Evolutionary conservation across 1,140 invertebrate species (phyloP).

Genomic region (Cepaea nemoralis): DNA sequence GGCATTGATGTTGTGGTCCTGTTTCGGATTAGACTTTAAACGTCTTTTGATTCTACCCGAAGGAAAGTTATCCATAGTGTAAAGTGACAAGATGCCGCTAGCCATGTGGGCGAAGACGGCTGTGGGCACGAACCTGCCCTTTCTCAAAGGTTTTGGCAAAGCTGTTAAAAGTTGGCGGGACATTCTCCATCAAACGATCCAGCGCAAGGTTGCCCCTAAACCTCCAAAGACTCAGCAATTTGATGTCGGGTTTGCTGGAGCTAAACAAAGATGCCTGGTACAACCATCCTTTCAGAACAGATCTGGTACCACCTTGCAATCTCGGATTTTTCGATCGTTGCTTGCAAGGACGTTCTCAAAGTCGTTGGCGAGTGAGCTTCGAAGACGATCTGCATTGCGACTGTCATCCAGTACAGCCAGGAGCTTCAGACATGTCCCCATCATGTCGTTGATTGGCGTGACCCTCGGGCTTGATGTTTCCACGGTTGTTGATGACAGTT

Average conservation of each 20-base stretch:
- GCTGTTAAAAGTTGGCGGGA: constrained; percentile 28
- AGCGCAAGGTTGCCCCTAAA: background rate
- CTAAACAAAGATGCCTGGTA: constrained; percentile 15
- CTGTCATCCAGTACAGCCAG: background rate
- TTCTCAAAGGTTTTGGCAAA: constrained; percentile 23
- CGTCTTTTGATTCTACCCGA: background rate
- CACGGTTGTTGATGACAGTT: background rate
- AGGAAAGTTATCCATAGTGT: background rate
- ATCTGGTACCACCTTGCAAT: background rate
- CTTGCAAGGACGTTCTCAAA: constrained; percentile 21
- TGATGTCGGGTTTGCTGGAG: background rate
- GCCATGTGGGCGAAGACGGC: constrained; percentile 26
- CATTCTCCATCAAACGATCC: background rate
- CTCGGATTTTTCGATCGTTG: constrained; percentile 20
- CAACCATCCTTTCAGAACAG: background rate
- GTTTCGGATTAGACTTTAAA: background rate
- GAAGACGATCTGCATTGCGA: constrained; percentile 10
- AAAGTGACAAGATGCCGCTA: background rate
- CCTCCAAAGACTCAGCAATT: background rate
- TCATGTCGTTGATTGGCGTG: constrained; percentile 35
- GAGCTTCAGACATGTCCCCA: constrained; percentile 23
- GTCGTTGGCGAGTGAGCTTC: constrained; percentile 31
- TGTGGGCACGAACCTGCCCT: constrained; percentile 19
- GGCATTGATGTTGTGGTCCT: background rate
- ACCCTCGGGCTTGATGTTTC: constrained; percentile 29